These are phyloP conservation scores for Eurosta solidaginis DNA, from an alignment of 1,140 invertebrate genomes.

Conservation along the genomic window DNA sequence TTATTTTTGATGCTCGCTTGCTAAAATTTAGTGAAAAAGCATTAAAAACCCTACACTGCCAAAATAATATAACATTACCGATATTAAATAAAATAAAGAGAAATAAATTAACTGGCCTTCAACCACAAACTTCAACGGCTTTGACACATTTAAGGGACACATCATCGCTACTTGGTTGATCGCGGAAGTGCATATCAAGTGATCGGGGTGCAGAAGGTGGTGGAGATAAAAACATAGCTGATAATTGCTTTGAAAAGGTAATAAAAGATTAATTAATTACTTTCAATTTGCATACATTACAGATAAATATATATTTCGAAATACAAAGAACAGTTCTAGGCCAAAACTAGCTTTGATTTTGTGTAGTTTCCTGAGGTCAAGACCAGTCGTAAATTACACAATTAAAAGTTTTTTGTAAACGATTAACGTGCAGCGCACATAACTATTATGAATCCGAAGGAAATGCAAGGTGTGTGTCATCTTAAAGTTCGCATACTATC, in stretches of 20 bases:
- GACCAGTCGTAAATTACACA: too few relatives aligned
- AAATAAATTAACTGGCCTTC: neutral
- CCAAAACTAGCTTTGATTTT: too few relatives aligned
- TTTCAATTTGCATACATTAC: neutral
- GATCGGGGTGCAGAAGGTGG: neutral
- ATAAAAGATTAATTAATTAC: neutral
- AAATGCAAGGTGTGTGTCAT: too few relatives aligned
- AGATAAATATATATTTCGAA: too few relatives aligned
- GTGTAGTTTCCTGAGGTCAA: too few relatives aligned
- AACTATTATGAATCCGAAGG: too few relatives aligned
- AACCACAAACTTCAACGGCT: neutral
- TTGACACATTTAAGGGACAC: neutral
- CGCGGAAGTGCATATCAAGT: neutral
- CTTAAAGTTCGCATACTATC: too few relatives aligned
- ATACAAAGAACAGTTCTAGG: too few relatives aligned
- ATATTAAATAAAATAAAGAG: neutral
- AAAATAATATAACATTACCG: neutral
- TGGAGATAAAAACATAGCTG: neutral
- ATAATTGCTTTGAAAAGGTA: neutral
- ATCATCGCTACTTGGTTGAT: neutral
- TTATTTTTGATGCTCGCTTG: neutral
- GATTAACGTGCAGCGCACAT: too few relatives aligned
- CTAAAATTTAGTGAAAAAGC: neutral
- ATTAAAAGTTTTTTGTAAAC: too few relatives aligned
- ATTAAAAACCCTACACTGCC: neutral